Evolutionary conservation across 2,797 vertebrate species (phyloP).

Genomic region (Platalea minor): DNA sequence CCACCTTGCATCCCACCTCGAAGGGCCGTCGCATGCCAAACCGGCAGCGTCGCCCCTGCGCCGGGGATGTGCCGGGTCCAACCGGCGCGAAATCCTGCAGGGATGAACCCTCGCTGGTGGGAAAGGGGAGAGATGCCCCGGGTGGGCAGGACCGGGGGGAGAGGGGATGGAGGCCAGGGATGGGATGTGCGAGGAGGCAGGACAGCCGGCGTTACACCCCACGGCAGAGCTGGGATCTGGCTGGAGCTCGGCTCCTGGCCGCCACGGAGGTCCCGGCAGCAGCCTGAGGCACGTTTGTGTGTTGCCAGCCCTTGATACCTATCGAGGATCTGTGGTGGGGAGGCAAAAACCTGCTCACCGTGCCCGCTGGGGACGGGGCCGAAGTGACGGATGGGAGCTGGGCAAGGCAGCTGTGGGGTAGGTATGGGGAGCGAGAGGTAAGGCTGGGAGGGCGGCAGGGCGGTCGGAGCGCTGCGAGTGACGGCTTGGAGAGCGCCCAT

Average conservation of each 20-base stretch:
- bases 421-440: background rate
- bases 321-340: background rate
- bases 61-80: background rate
- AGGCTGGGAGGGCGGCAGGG: background rate
- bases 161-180: background rate
- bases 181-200: background rate
- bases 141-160: background rate
- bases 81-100: background rate
- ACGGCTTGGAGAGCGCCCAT: background rate
- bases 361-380: background rate
- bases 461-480: fast-evolving
- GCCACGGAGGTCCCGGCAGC: fast-evolving
- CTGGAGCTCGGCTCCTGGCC: background rate
- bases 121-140: background rate
- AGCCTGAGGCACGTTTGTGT: background rate
- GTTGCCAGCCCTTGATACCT: background rate
- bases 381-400: background rate
- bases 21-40: background rate
- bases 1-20: background rate
- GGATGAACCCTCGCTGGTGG: background rate
- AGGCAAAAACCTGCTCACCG: background rate
- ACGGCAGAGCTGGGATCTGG: background rate
- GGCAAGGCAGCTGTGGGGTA: background rate
- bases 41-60: fast-evolving
- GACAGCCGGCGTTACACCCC: no score